Base-by-base conservation (phyloP, 2,113 vertebrate species). In the Scomber colias region DNA sequence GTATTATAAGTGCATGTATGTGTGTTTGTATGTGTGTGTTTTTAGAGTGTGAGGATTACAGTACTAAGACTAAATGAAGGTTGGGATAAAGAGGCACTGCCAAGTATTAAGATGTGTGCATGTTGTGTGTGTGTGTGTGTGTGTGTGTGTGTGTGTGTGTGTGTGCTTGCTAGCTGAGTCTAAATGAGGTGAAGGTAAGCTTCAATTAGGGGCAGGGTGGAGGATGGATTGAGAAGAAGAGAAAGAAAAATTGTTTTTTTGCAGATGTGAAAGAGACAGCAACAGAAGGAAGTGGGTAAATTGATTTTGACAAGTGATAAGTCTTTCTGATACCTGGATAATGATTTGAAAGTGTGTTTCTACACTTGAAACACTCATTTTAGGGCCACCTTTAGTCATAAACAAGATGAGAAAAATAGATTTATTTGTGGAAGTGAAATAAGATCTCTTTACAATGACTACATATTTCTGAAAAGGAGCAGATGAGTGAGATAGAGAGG, bases 261-360 rank as follows among this genome's bases (percentile, higher is more conserved):
- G 14, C 66, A 51, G 12, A 71, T n/a, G 16, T 5, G 3, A 84
- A 75, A 49, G 27, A 60, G 46, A 50, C 69, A 70, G 59, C 63
- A 14, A n/a, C 17, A 62, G 54, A 62, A 46, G 44, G 15, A 35
- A 10, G 59, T 2, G 40, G 27, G 14, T 24, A 21, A 59, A 72
- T 35, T 56, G 44, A 71, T 71, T 81, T 51, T 82, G 71, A 79
- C 70, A 72, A 11, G 50, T 48, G 27, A 69, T 62, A 15, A 55
- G 35, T 48, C 14, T 74, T 78, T 71, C 53, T 59, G 11, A 65
- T 61, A 53, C 30, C 48, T 21, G 24, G 24, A 62, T 71, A 17
- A 79, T 79, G 27, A 31, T 13, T 73, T 60, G 21, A 56, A 27
- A 2, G 19, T 35, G 19, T 2, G 7, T 68, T 12, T 69, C 11